A percentile compares a stretch with the other conserved stretches of the same genome.
phyloP scores from a whole-genome alignment of 2,113 vertebrate genomes.

The Pachycephala philippinensis region DNA sequence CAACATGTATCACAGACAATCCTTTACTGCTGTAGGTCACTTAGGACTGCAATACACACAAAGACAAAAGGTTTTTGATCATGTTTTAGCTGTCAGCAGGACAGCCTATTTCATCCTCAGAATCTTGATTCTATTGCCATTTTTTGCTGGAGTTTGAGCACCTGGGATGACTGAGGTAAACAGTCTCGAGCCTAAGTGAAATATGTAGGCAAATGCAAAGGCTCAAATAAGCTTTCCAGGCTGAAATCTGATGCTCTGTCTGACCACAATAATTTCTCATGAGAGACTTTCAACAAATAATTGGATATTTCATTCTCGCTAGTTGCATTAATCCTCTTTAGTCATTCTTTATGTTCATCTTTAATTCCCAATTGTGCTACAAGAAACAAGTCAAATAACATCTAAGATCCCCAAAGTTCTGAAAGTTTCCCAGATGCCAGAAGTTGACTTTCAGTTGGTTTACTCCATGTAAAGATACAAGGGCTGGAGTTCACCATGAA shows the following conservation, averaged over 20 bases:
- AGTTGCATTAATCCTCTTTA: not conserved
- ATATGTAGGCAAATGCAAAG: not conserved
- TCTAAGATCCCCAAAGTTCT: not conserved
- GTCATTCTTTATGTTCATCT: not conserved
- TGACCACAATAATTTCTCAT: not conserved
- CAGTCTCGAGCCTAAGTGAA: not conserved
- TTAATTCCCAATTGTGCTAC: not conserved
- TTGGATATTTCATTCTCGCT: not conserved
- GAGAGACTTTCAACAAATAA: not conserved
- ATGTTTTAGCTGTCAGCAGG: not conserved
- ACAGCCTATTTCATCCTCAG: not conserved
- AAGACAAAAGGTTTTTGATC: not conserved
- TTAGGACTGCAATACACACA: not conserved
- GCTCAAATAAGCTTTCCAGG: not conserved
- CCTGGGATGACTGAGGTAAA: not conserved
- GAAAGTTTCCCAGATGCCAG: not conserved
- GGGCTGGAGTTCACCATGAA: not conserved
- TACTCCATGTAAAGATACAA: not conserved
- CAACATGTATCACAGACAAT: not conserved
- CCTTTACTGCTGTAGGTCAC: not conserved
- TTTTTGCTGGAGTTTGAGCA: not conserved
- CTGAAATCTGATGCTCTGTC: not conserved
- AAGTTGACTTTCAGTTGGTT: not conserved
- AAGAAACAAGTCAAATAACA: not conserved
- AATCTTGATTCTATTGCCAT: not conserved